Conservation (phyloP, 2,797 vertebrate genomes). For the Harpagifer antarcticus region DNA sequence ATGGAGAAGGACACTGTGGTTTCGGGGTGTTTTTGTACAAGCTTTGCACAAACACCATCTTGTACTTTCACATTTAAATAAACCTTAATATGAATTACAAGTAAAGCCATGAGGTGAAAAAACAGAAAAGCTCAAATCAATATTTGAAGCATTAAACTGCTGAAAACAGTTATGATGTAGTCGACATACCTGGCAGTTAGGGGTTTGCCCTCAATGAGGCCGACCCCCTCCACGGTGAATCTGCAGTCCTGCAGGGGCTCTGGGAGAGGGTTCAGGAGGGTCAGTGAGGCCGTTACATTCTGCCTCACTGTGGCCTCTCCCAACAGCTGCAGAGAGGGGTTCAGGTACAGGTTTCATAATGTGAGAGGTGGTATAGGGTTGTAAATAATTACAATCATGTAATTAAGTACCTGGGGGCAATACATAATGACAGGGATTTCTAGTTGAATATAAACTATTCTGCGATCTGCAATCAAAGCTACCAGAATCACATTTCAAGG, state of each 20-base stretch:
- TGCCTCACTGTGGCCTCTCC: slow-evolving; percentile 85
- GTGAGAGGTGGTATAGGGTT: neutral
- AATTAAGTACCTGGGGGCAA: neutral
- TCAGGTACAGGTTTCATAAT: too few relatives aligned
- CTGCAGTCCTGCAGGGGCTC: slow-evolving; percentile 79
- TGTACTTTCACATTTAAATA: too few relatives aligned
- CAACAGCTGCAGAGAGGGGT: slow-evolving; percentile 79
- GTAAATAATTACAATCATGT: neutral
- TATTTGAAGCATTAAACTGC: too few relatives aligned
- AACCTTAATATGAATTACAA: too few relatives aligned
- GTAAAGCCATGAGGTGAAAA: too few relatives aligned
- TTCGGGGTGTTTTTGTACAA: too few relatives aligned
- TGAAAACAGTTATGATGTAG: too few relatives aligned
- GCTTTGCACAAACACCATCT: too few relatives aligned
- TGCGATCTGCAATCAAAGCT: too few relatives aligned
- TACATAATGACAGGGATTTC: neutral
- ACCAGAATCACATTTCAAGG: too few relatives aligned
- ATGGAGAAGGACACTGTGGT: too few relatives aligned
- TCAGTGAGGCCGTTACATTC: slow-evolving; percentile 83
- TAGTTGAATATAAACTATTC: neutral
- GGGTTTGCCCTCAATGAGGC: slow-evolving; percentile 80
- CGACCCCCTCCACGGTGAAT: slow-evolving; percentile 85
- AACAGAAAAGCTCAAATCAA: too few relatives aligned
- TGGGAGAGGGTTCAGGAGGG: slow-evolving; percentile 85
- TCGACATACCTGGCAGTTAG: slow-evolving; percentile 60